Evolutionary conservation across 2,888 invertebrate genomes (phyloP).

Genomic region (Trichogramma dendrolimi): DNA sequence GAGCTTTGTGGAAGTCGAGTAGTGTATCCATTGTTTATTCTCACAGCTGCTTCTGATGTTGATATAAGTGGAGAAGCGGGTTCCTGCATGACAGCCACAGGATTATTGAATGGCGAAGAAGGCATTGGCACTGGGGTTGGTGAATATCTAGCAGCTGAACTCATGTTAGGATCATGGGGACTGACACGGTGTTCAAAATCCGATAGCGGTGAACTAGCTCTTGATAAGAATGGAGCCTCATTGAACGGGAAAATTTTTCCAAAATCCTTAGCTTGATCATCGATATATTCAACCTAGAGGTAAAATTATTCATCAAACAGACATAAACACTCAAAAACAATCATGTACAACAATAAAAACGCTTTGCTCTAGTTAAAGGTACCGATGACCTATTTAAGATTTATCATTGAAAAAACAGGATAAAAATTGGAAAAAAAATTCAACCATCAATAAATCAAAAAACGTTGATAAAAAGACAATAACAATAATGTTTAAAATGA

Average conservation of each 20-base stretch:
- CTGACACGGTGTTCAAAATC: conserved; percentile 50
- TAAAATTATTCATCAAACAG: conserved; percentile 8
- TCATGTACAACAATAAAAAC: neutral
- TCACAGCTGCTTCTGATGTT: conserved; percentile 38
- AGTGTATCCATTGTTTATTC: conserved; percentile 41
- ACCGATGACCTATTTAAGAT: no score
- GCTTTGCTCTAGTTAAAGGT: no score
- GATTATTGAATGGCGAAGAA: conserved; percentile 47
- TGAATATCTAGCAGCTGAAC: conserved; percentile 61
- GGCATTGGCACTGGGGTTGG: conserved; percentile 52
- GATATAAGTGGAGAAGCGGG: conserved; percentile 48
- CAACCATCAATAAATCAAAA: no score
- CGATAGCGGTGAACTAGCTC: conserved; percentile 46
- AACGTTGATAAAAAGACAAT: no score
- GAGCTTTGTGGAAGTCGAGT: conserved; percentile 39
- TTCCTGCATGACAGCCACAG: conserved; percentile 46
- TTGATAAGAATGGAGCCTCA: conserved; percentile 46
- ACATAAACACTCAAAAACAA: neutral
- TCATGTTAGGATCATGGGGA: conserved; percentile 55
- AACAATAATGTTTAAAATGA: neutral
- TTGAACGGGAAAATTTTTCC: conserved; percentile 46
- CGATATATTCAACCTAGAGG: conserved; percentile 47
- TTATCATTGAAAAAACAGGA: no score
- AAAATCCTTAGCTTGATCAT: conserved; percentile 46
- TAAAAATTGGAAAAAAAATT: no score